Percentiles rank a stretch among this genome's conserved stretches.
Evolutionary conservation across 1,140 invertebrate genomes (phyloP).

Genomic region (Archegozetes longisetosus): DNA sequence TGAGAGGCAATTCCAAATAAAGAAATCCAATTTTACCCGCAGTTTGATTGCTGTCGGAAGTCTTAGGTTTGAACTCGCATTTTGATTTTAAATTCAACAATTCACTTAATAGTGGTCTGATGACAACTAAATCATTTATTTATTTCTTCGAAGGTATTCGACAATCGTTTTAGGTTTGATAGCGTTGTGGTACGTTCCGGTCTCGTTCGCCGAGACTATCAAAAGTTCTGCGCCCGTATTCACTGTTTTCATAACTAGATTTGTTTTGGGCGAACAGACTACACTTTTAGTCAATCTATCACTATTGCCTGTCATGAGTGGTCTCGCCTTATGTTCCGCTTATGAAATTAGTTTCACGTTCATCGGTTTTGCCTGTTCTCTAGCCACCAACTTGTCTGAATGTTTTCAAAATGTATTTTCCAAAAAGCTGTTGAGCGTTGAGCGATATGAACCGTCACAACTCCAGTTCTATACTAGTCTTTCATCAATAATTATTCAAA

Average conservation of each 20-base stretch:
- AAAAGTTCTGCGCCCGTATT: conserved; percentile 71
- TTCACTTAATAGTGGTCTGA: too few species aligned
- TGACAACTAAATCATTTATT: conserved; percentile 6
- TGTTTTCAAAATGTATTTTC: conserved; percentile 73
- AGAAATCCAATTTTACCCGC: conserved; percentile 48
- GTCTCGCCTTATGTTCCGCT: conserved; percentile 59
- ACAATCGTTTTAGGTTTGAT: conserved; percentile 55
- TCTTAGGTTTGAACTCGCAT: conserved; percentile 38
- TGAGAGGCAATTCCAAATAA: too few species aligned
- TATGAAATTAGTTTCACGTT: conserved; percentile 67
- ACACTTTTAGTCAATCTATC: conserved; percentile 58
- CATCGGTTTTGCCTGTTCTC: conserved; percentile 55
- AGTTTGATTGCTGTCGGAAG: conserved; percentile 60
- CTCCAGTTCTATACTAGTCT: conserved; percentile 69
- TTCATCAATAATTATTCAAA: conserved; percentile 58
- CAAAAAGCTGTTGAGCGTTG: conserved; percentile 61
- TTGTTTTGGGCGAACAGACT: conserved; percentile 51
- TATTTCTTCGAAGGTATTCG: conserved; percentile 40
- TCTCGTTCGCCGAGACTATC: conserved; percentile 71
- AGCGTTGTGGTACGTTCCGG: conserved; percentile 63
- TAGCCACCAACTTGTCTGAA: conserved; percentile 65
- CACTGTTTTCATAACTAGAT: conserved; percentile 57
- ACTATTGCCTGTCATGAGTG: conserved; percentile 66
- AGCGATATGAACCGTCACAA: conserved; percentile 60
- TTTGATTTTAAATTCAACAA: too few species aligned